Base-by-base conservation (phyloP, 2,888 invertebrate species). In the Scaptomyza cyrtandrae region DNA sequence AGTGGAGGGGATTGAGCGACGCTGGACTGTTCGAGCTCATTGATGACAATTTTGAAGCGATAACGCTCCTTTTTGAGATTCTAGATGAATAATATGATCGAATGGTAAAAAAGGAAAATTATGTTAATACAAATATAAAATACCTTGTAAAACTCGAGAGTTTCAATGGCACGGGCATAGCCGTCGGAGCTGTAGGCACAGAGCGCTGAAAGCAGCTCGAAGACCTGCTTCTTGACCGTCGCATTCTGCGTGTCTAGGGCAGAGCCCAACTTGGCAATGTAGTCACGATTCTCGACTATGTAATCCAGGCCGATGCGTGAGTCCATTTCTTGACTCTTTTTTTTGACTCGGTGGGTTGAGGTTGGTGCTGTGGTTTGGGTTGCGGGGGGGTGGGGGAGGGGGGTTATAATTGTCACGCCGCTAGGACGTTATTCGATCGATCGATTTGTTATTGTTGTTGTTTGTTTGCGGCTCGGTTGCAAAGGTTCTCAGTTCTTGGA, bases 141-240 rank as follows among this genome's bases (percentile, higher is more conserved):
- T 93, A 98, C 98, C 96, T 97, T 98, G 92, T 96, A 98, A 92
- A 96, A 96, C 90, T 98, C 97, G 86, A 99, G 94, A 37, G 98
- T 97, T 92, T 98, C 97, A 85, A 97, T 94, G 60, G 97, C 97
- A 78, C 97, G 94, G 71, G 95, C 94, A 90, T 97, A 97, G 54
- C 98, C 98, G 77, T 98, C 98, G 67, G 95, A 94, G 90, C 96
- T 98, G 94, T 98, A 98, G 62, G 98, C 97, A 92, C 98, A 98
- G 67, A 99, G 93, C 33, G 98, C 98, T 57, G 98, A 98, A 78
- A 99, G 94, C 71, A 99, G 93, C 93, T 99, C 98, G 92, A 98
- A 97, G 90, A 98, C 98, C 94, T 98, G 98, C 93, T 98, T 98
- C 94, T 98, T 98, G 85, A 98, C 97, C 75, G 97, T 96, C 57